Evolutionary conservation across 2,113 vertebrate species (phyloP), one percentile per base, ranked within the genome.

Genomic region (Myodes glareolus): DNA sequence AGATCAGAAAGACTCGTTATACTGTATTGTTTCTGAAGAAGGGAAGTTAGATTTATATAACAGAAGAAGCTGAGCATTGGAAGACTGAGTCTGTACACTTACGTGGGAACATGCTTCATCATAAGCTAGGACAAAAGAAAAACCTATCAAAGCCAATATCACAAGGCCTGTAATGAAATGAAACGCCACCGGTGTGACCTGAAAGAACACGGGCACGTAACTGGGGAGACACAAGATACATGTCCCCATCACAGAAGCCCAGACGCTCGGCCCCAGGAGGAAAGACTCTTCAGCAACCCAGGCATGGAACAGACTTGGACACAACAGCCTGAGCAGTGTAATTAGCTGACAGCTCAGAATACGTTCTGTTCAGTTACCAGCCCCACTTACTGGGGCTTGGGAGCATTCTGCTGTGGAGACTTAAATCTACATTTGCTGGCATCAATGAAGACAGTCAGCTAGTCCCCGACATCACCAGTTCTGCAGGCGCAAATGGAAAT

Each of bases 291-390:
- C 96, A 97, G 97, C 93, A 96, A 97, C 77, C 97, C 98, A 95
- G 98, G 98, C 98, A 98, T 97, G 97, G 98, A 98, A 98, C 93
- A 97, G 97, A 97, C 91, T 93, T 97, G 96, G 98, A 98, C 98
- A 98, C 98, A 98, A 98, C 98, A 96, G 98, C 97, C 98, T 95
- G 96, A 97, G 96, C 33, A 97, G 98, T 97, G 76, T 98, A 98
- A 99, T 98, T 98, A 98, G 98, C 98, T 97, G 96, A 97, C 89
- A 93, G 97, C 98, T 98, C n/a, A 63, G 94, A 98, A 98, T 97
- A 96, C 97, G 98, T 98, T 98, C 98, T 98, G 98, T 99, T 99
- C 98, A 98, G 98, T 99, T 98, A 99, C 96, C 98, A 98, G 98
- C 93, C 95, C 96, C 97, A 97, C 98, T 98, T 98, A 98, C 98